Conservation (phyloP, 2,888 invertebrate genomes). For the Andrena dorsata region DNA sequence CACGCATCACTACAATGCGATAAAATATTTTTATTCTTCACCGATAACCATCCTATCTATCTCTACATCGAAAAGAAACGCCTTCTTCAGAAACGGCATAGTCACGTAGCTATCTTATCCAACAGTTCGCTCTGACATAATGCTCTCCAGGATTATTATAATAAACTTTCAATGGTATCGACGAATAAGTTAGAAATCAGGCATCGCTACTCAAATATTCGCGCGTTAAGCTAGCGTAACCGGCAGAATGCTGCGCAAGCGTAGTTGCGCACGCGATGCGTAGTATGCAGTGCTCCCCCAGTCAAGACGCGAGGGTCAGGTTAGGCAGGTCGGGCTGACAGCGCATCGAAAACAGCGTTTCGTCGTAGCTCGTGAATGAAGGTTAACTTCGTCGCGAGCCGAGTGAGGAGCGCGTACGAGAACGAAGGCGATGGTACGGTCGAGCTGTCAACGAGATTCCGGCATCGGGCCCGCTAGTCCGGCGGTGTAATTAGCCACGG, state of each 20-base stretch:
- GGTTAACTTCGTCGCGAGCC: constrained; percentile 63
- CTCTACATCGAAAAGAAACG: not conserved
- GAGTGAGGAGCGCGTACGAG: constrained; percentile 50
- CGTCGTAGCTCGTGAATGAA: constrained; percentile 71
- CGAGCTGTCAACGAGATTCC: constrained; percentile 42
- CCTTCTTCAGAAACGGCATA: not conserved
- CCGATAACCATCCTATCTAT: not conserved
- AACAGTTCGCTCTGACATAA: not conserved
- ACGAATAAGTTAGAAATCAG: no score
- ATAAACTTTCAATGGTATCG: not conserved
- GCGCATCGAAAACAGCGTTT: constrained; percentile 69
- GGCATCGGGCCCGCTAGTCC: constrained; percentile 38
- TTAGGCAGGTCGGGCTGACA: constrained; percentile 77
- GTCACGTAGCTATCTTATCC: not conserved
- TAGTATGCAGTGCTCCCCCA: constrained; percentile 42
- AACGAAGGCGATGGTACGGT: constrained; percentile 47
- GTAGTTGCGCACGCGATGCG: constrained; percentile 44
- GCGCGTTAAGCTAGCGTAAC: constrained; percentile 24
- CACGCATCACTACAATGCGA: not conserved
- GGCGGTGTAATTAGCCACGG: constrained; percentile 56
- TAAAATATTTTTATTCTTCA: not conserved
- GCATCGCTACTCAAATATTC: constrained; percentile 22
- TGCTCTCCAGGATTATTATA: not conserved
- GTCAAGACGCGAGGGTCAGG: constrained; percentile 75
- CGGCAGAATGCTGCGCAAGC: constrained; percentile 55